phyloP scores from a whole-genome alignment of 2,113 vertebrate genomes.

The Crypturellus undulatus region DNA sequence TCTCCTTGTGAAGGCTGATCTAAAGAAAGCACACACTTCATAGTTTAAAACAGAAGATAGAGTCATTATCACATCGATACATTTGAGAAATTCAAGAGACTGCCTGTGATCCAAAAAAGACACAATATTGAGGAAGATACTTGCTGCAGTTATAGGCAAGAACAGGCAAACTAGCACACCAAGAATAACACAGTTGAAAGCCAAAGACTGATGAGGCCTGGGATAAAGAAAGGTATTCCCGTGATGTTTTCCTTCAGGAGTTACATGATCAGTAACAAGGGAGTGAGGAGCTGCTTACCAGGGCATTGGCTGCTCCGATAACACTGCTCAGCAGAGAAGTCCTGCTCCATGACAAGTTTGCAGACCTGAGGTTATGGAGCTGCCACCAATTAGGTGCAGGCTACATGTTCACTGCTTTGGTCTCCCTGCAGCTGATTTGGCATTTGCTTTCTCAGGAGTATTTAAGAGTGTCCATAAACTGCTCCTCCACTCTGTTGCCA shows the following conservation, averaged over 20 bases:
- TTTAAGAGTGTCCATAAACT: not conserved
- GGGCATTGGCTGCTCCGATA: not conserved
- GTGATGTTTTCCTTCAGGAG: not conserved
- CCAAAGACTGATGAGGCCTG: not conserved
- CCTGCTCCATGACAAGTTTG: not conserved
- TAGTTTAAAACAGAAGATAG: not conserved
- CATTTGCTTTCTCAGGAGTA: conserved; percentile 1
- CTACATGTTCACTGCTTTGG: not conserved
- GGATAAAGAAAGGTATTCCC: not conserved
- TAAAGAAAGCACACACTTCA: not conserved
- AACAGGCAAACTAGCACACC: not conserved
- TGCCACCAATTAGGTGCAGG: not conserved
- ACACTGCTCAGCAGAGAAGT: not conserved
- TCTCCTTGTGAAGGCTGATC: not conserved
- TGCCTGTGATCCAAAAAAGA: not conserved
- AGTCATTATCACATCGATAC: not conserved
- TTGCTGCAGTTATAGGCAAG: not conserved
- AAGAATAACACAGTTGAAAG: not conserved
- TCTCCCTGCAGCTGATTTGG: not conserved
- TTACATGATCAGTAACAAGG: not conserved
- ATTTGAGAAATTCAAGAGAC: not conserved
- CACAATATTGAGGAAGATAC: not conserved
- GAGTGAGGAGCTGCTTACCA: not conserved
- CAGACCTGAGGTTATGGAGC: not conserved
- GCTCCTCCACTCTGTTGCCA: not conserved